Evolutionary conservation across 2,113 vertebrate species (phyloP).

Genomic region (Epinephelus cyanopodus): DNA sequence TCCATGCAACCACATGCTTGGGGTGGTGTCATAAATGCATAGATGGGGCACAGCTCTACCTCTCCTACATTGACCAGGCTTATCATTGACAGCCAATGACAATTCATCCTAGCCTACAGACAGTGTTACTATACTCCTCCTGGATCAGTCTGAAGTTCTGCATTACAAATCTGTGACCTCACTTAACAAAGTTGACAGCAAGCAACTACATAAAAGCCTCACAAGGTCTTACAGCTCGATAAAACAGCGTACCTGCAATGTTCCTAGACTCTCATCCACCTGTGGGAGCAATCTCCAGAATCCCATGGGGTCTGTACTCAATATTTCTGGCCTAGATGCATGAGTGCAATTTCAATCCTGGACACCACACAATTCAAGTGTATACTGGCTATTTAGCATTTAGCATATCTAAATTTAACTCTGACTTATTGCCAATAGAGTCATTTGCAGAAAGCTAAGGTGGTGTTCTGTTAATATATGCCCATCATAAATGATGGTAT

Average conservation of each 20-base stretch:
- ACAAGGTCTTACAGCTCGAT: conserved; percentile 2
- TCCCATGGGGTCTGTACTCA: conserved; percentile 2
- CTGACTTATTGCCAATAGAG: background rate
- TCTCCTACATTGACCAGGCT: background rate
- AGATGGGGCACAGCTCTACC: background rate
- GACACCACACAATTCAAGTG: background rate
- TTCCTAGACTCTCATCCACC: conserved; percentile 21
- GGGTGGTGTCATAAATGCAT: background rate
- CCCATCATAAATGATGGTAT: background rate
- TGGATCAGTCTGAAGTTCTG: background rate
- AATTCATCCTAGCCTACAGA: background rate
- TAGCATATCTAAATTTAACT: background rate
- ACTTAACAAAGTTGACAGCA: conserved; percentile 3
- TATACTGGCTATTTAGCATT: background rate
- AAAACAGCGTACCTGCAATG: conserved; percentile 6
- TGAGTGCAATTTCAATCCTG: background rate
- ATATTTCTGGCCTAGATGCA: background rate
- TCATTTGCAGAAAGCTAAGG: background rate
- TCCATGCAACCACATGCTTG: background rate
- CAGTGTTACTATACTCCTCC: background rate
- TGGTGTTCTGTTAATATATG: background rate
- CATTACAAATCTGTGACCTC: background rate
- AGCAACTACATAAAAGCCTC: conserved; percentile 1
- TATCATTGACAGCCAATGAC: background rate
- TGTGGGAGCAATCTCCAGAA: conserved; percentile 7